phyloP scores from a whole-genome alignment of 2,888 invertebrate genomes.

The Glaucopsyche alexis region DNA sequence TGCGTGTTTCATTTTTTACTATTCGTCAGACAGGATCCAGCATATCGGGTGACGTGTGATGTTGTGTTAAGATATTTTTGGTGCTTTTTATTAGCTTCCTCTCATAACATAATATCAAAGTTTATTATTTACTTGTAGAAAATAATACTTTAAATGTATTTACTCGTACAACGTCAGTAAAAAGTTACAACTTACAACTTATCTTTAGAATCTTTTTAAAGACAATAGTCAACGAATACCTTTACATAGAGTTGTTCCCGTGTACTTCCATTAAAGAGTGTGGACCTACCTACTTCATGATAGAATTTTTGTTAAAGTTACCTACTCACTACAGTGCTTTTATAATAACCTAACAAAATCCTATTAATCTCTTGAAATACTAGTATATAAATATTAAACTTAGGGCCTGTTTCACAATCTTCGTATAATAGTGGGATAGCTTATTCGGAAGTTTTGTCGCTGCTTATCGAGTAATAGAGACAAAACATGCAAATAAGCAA shows the following conservation, averaged over 20 bases:
- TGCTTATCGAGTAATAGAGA: too few relatives aligned
- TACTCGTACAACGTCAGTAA: neutral
- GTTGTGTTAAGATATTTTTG: constrained; percentile 46
- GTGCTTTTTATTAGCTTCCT: constrained; percentile 48
- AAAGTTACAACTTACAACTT: constrained; percentile 3
- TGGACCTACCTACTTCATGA: too few relatives aligned
- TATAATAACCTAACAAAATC: too few relatives aligned
- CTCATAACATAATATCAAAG: constrained; percentile 27
- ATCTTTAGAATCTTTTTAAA: neutral
- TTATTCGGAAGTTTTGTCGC: too few relatives aligned
- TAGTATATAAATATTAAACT: too few relatives aligned
- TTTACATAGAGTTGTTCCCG: neutral
- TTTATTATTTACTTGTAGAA: constrained; percentile 16
- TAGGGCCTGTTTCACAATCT: too few relatives aligned
- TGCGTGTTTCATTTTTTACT: constrained; percentile 60
- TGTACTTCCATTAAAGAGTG: too few relatives aligned
- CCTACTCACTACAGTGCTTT: too few relatives aligned
- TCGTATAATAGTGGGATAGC: too few relatives aligned
- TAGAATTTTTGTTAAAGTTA: too few relatives aligned
- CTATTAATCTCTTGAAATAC: too few relatives aligned
- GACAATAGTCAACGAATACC: neutral
- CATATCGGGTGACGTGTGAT: constrained; percentile 60
- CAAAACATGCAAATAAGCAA: too few relatives aligned
- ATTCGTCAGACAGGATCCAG: constrained; percentile 68
- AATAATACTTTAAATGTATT: neutral